These are phyloP conservation scores for Parapristionchus giblindavisi DNA, from an alignment of 2,888 invertebrate species.

Conservation along the genomic window DNA sequence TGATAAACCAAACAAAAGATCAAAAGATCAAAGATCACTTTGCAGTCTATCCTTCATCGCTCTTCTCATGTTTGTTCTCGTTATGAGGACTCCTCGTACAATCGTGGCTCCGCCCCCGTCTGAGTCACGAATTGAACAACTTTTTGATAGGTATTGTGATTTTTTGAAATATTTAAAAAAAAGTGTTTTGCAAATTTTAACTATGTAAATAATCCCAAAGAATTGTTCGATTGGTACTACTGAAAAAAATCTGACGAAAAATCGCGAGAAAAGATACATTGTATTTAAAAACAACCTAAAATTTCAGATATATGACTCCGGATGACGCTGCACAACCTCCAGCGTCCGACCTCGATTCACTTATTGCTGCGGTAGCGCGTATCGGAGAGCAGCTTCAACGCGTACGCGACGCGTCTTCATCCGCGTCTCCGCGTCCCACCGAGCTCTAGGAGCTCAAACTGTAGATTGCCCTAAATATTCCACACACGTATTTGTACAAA, in stretches of 20 bases:
- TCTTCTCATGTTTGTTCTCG: conserved; percentile 1
- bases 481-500: conserved; percentile 11
- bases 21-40: background rate
- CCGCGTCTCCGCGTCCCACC: background rate
- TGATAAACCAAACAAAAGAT: background rate
- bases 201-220: background rate
- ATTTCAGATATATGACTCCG: background rate
- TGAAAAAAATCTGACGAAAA: too few species aligned
- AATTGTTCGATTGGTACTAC: background rate
- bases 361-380: conserved; percentile 14
- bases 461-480: background rate
- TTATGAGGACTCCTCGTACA: background rate
- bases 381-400: conserved; percentile 35
- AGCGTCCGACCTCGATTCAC: conserved; percentile 22
- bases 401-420: conserved; percentile 27
- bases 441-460: background rate
- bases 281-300: background rate
- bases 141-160: background rate
- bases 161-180: too few species aligned
- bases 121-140: conserved; percentile 11
- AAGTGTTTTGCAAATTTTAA: too few species aligned
- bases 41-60: conserved; percentile 16
- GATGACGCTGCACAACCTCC: background rate
- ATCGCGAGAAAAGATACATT: too few species aligned
- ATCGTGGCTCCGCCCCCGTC: background rate